These are phyloP conservation scores for Ptilorrhoa leucosticta DNA, from an alignment of 2,113 vertebrate genomes.

Conservation along the genomic window DNA sequence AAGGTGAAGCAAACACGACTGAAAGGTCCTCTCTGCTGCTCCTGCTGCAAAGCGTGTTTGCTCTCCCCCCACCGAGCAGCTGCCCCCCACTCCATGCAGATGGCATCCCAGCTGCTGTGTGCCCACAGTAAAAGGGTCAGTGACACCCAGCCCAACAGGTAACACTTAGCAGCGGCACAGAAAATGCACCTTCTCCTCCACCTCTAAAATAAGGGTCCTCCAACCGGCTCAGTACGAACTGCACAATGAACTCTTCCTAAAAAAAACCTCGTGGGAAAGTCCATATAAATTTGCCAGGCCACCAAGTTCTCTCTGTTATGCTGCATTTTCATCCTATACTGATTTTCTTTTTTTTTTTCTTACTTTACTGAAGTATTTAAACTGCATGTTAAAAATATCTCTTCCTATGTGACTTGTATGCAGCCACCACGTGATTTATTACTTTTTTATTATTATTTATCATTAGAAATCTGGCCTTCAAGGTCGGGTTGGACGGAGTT, in stretches of 20 bases:
- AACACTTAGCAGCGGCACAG: background rate
- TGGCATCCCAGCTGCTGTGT: background rate
- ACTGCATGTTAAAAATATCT: background rate
- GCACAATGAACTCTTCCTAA: background rate
- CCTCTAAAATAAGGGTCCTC: background rate
- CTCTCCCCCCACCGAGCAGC: slow-evolving; percentile 59
- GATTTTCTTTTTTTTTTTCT: background rate
- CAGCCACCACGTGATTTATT: accelerated
- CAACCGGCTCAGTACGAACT: background rate
- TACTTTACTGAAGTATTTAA: background rate
- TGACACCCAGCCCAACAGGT: background rate
- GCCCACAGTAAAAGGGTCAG: background rate
- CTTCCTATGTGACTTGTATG: background rate
- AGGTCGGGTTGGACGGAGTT: background rate
- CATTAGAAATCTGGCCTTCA: background rate
- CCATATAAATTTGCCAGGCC: background rate
- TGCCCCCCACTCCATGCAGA: slow-evolving; percentile 29
- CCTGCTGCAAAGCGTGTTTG: slow-evolving; percentile 49
- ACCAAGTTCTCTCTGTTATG: background rate
- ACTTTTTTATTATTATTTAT: background rate
- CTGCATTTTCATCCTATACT: background rate
- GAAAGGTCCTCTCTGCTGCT: slow-evolving; percentile 62
- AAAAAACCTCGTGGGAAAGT: background rate
- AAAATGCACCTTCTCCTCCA: background rate
- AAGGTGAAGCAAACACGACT: slow-evolving; percentile 60